Evolutionary conservation across 2,888 invertebrate species (phyloP), one percentile per base, ranked within the genome.

Genomic region (Sminthurinus aureus): DNA sequence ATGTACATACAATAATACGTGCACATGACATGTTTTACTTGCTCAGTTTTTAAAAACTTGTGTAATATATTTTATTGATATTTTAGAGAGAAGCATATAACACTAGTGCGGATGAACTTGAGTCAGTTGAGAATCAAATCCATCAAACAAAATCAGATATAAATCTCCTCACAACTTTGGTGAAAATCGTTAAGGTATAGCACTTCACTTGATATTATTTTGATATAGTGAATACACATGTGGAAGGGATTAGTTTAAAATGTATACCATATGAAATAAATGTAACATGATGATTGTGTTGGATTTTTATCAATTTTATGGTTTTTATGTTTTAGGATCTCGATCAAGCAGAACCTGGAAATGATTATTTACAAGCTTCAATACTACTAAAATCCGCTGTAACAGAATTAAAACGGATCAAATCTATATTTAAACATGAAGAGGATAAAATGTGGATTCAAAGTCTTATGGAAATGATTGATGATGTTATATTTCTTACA

Each of bases 391-490:
- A 80, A 51, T 26, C 71, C 24, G 76, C 85, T 38, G 71, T 83
- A 26, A 66, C 79, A n/a, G 81, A 83, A n/a, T 52, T 86, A 0
- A 18, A 66, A 2, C 52, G 18, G 0, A 66, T 88, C 0, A 15
- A 66, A 13, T 11, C 67, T 20, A 51, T 79, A 12, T 85, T 86
- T 75, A 75, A 71, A 38, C 15, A 71, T 1, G 74, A 51, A 8
- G 85, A 87, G 69, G 86, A 87, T 51, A 77, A 80, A 58, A 84
- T 82, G 4, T 88, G 88, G 88, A 73, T 86, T 22, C 82, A 84
- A 64, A 81, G 84, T 12, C 38, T 88, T 2, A 58, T 83, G 3
- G 71, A 84, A 9, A 75, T 69, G 15, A 84, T 87, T 67, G 77
- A 81, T 0, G 83, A 82, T 15, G 69, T 82, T 11, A 74, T 87